Conservation (phyloP, 2,797 vertebrate genomes). For the Poeciliopsis paucimaculata region DNA sequence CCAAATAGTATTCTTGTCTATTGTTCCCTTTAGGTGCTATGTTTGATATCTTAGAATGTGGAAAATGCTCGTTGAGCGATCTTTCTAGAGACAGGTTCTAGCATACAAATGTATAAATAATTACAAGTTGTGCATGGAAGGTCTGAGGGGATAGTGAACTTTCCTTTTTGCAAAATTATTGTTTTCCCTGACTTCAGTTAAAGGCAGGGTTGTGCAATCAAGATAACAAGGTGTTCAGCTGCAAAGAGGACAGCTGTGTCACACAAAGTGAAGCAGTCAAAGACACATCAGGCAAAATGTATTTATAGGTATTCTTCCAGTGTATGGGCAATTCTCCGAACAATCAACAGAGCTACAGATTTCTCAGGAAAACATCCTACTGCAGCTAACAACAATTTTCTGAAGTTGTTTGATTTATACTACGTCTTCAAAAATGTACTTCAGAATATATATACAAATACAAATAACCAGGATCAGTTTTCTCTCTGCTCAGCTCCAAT, state of each 20-base stretch:
- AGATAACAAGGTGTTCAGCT: slow-evolving; percentile 77
- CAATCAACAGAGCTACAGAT: slow-evolving; percentile 45
- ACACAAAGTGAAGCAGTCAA: slow-evolving; percentile 45
- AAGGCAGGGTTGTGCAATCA: slow-evolving; percentile 69
- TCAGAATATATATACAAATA: not conserved
- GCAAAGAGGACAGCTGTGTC: slow-evolving; percentile 47
- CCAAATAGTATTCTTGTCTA: slow-evolving; percentile 34
- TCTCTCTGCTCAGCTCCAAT: not conserved
- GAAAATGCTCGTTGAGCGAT: slow-evolving; percentile 72
- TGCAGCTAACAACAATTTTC: slow-evolving; percentile 6
- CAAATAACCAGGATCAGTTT: not conserved
- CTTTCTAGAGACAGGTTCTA: slow-evolving; percentile 80
- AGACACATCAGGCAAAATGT: slow-evolving; percentile 48
- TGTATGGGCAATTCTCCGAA: slow-evolving; percentile 21
- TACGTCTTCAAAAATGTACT: not conserved
- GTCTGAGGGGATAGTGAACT: slow-evolving; percentile 78
- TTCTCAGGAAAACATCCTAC: slow-evolving; percentile 41
- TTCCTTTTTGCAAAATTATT: slow-evolving; percentile 83
- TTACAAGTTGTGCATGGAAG: slow-evolving; percentile 74
- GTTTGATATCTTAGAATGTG: slow-evolving; percentile 58
- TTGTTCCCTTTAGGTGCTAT: slow-evolving; percentile 41
- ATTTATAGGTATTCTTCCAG: slow-evolving; percentile 44
- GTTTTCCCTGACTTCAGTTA: slow-evolving; percentile 82
- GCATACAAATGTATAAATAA: slow-evolving; percentile 80
- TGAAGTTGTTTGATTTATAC: not conserved